A percentile compares a stretch with the other conserved stretches of the same genome.
These are phyloP conservation scores for Tragelaphus strepsiceros DNA, from an alignment of 2,113 vertebrate species.

Conservation along the genomic window DNA sequence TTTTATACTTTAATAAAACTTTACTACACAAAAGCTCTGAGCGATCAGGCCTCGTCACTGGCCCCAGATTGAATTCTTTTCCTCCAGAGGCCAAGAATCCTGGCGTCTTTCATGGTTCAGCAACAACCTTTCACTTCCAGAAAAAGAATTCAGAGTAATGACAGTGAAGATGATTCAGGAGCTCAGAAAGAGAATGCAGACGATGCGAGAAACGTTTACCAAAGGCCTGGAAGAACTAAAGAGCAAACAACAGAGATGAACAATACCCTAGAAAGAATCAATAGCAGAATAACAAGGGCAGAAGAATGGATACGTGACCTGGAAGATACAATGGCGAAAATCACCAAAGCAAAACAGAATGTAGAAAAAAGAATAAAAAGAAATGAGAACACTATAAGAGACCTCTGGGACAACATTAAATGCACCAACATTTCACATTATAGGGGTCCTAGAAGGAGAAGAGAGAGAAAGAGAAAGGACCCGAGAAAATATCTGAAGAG, in stretches of 20 bases:
- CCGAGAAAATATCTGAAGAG: background rate
- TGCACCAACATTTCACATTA: background rate
- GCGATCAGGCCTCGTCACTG: background rate
- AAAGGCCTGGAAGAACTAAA: background rate
- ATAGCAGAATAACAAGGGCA: background rate
- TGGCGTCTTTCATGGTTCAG: fast-evolving
- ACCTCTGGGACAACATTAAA: background rate
- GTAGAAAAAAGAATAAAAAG: background rate
- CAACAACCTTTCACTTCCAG: background rate
- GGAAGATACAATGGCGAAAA: background rate
- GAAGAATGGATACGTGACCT: background rate
- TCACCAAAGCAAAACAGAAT: background rate
- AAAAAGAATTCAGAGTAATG: background rate
- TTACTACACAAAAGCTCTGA: background rate
- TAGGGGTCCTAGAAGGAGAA: background rate
- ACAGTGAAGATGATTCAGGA: background rate
- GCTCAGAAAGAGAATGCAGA: background rate
- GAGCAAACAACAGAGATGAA: background rate
- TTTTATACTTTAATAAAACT: background rate
- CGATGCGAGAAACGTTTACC: background rate
- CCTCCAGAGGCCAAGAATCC: background rate
- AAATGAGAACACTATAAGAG: background rate
- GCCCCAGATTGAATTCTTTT: background rate
- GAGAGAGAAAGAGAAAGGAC: background rate
- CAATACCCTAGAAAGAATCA: background rate